Evolutionary conservation across 2,888 invertebrate genomes (phyloP).

Genomic region (Lydus trimaculatus): DNA sequence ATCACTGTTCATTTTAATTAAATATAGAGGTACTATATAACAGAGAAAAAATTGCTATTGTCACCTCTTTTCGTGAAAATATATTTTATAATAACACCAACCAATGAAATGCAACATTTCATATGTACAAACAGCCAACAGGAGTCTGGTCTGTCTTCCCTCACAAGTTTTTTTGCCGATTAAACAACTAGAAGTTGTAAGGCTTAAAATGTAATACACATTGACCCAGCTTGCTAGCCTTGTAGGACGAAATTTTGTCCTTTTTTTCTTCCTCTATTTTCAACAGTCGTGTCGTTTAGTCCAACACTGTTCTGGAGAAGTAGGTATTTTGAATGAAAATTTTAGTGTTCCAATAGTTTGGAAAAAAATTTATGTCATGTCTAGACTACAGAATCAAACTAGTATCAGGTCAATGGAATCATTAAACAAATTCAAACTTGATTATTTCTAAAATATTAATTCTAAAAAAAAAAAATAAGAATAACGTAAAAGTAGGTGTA

Average conservation of each 20-base stretch:
- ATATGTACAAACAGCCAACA: constrained; percentile 12
- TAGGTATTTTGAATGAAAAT: constrained; percentile 1
- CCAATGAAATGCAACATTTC: constrained; percentile 8
- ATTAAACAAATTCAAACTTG: not conserved
- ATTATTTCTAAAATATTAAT: not conserved
- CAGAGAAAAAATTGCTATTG: not conserved
- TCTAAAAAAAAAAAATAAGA: not conserved
- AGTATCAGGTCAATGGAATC: constrained; percentile 8
- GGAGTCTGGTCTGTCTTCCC: constrained; percentile 10
- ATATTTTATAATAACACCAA: too few species aligned
- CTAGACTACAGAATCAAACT: constrained; percentile 9
- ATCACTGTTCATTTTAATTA: too few species aligned
- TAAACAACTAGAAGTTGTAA: constrained; percentile 27
- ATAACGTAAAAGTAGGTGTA: not conserved
- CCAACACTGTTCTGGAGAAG: not conserved
- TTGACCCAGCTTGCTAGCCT: constrained; percentile 32
- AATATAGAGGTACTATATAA: too few species aligned
- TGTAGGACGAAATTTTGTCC: constrained; percentile 25
- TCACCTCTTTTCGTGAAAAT: not conserved
- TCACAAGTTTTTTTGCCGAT: constrained; percentile 17
- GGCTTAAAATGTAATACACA: constrained; percentile 24
- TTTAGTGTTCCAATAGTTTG: not conserved
- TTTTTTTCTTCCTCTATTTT: not conserved
- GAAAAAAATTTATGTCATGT: not conserved
- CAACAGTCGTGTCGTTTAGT: constrained; percentile 7